Evolutionary conservation across 2,113 vertebrate genomes (phyloP), one percentile per base, ranked within the genome.

Genomic region (Callithrix jacchus): DNA sequence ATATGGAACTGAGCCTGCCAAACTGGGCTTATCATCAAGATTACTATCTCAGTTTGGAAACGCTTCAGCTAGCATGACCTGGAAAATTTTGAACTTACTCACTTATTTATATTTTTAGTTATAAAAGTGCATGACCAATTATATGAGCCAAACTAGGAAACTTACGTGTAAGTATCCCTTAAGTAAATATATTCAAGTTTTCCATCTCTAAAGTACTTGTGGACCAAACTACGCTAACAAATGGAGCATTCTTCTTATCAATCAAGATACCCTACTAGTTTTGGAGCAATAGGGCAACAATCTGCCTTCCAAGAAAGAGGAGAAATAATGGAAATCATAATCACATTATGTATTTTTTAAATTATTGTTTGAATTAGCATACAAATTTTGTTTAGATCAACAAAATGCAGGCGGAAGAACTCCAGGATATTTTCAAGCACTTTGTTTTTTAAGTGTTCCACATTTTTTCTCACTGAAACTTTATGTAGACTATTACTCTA

Each of bases 71-170:
- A 66, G 32, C 58, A 14, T 10, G 10, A 80, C 93, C 96, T 94
- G 27, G 76, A 97, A 97, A 91, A 1, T 92, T 94, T 83, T 95
- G 71, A 61, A 17, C 61, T 74, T 66, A 86, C 32, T 90, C 84
- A 35, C 93, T 93, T 95, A 84, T 97, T 97, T 94, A 14, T 86
- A 47, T 87, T 95, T 98, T 96, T 56, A 80, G 61, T 92, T 70
- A 42, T 82, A 58, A 9, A 52, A 77, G 37, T 56, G 52, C 76
- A 37, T 16, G 70, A 49, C 89, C 2, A 9, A 66, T 66, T 89
- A 87, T 3, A 84, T 42, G 91, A 80, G 42, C 32, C 95, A 94
- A 61, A 93, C 23, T 27, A 18, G 79, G 66, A 94, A 96, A 27
- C 56, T 37, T 96, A 97, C 94, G 70, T 20, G 35, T 85, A 86